Base-by-base conservation (phyloP, 2,888 invertebrate genomes). In the Metacarcinus magister region DNA sequence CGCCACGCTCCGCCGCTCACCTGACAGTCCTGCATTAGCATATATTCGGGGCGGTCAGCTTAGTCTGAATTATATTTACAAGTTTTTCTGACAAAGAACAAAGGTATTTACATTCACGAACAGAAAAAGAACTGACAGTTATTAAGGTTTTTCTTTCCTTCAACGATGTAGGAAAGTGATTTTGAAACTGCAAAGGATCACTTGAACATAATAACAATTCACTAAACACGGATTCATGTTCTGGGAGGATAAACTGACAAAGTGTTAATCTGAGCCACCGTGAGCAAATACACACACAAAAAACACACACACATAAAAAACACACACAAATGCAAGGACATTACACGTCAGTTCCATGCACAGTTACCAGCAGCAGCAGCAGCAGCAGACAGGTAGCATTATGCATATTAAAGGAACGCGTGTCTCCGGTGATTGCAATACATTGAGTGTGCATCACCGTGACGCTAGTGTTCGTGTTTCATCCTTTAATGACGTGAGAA, bases 391-490 rank as follows among this genome's bases (percentile, higher is more conserved):
- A n/a, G 67, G 67, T n/a, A n/a, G 67, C 67, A n/a, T 67, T n/a
- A 4, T 23, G 23, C n/a, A 67, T n/a, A 23, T 7, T 7, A 67
- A 67, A 2, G n/a, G n/a, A 67, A 67, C 16, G 67, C 67, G 3
- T 67, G 23, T 67, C 67, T 23, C n/a, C 67, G 8, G 67, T n/a
- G 67, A 1, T n/a, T 67, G 67, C 39, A 67, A 67, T 67, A 67
- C 54, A 67, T 0, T n/a, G 39, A 7, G n/a, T n/a, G 67, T 67
- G 16, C 23, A n/a, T 67, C 67, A 7, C 67, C 67, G n/a, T 67
- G 67, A 67, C 67, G n/a, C 67, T n/a, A n/a, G 67, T 67, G 23
- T n/a, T 67, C 67, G 67, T n/a, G 67, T 67, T 67, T 67, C 67
- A 3, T 19, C 4, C n/a, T 67, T 7, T n/a, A n/a, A 67, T n/a